Conservation (phyloP, 2,113 vertebrate species). For the Phalacrocorax carbo region DNA sequence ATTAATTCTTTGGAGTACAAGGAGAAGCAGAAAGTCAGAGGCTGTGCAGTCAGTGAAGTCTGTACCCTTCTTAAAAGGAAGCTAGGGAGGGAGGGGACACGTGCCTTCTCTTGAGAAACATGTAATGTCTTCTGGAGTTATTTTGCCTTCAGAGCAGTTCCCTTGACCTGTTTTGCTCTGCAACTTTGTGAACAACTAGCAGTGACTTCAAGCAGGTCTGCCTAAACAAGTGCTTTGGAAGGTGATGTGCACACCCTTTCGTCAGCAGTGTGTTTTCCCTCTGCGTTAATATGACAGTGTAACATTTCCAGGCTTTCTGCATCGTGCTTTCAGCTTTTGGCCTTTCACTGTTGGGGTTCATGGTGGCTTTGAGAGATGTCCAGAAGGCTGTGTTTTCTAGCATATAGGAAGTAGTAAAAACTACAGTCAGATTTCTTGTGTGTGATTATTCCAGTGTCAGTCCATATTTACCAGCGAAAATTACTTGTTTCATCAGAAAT, state of each 20-base stretch:
- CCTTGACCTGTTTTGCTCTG: background rate
- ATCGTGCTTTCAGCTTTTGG: background rate
- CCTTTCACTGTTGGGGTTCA: background rate
- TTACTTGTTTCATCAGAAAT: background rate
- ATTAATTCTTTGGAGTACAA: background rate
- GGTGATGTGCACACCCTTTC: background rate
- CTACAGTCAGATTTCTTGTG: background rate
- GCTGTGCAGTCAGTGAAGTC: background rate
- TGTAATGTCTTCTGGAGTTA: no score
- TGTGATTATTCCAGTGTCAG: background rate
- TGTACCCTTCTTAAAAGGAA: background rate
- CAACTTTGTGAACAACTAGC: background rate
- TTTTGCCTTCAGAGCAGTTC: background rate
- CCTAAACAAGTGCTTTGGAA: background rate
- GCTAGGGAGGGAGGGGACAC: accelerated
- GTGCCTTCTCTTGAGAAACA: background rate
- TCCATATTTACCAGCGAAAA: background rate
- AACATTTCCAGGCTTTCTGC: background rate
- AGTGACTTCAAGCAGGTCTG: background rate
- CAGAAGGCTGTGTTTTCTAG: background rate
- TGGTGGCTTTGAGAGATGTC: background rate
- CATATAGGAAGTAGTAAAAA: background rate
- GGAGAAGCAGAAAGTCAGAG: background rate
- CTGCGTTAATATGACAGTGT: background rate
- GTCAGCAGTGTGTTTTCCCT: background rate